A percentile compares a stretch with the other conserved stretches of the same genome.
phyloP scores from a whole-genome alignment of 2,797 vertebrate genomes.

The Brachyrhaphis roseni region DNA sequence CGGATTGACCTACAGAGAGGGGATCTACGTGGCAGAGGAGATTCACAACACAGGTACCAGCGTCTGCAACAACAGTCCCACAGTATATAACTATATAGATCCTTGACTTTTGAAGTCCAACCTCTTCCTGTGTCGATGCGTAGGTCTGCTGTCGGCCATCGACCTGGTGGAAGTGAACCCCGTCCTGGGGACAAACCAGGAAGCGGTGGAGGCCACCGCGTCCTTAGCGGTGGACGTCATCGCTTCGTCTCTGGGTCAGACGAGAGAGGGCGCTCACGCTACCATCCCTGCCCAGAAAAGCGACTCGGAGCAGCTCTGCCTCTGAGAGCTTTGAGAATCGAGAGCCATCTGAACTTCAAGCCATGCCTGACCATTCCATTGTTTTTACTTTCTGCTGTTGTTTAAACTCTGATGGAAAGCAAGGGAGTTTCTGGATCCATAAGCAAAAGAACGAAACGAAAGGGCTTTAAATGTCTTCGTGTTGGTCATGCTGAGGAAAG shows the following conservation, averaged over 20 bases:
- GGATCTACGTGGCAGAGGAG: constrained; percentile 95
- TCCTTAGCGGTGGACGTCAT: constrained; percentile 91
- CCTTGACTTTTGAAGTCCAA: neutral
- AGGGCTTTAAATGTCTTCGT: constrained; percentile 16
- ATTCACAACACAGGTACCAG: constrained; percentile 93
- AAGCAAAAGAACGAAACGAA: neutral
- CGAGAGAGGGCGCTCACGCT: constrained; percentile 86
- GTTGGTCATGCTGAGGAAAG: constrained; percentile 10
- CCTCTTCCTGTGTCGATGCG: neutral
- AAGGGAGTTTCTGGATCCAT: constrained; percentile 3
- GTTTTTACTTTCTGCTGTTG: constrained; percentile 26
- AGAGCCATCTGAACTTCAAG: constrained; percentile 41
- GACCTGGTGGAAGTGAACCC: constrained; percentile 98
- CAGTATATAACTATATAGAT: neutral
- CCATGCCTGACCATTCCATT: constrained; percentile 77
- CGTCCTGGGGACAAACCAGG: constrained; percentile 82
- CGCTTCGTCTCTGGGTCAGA: constrained; percentile 91
- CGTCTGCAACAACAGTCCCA: neutral
- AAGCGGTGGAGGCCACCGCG: constrained; percentile 89
- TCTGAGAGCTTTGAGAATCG: constrained; percentile 56
- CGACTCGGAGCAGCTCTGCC: constrained; percentile 80
- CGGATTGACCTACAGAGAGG: constrained; percentile 98
- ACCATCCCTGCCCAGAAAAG: constrained; percentile 83
- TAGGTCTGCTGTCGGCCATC: constrained; percentile 93
- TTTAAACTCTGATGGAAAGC: constrained; percentile 12